Evolutionary conservation across 1,140 invertebrate genomes (phyloP).

Genomic region (Caenorhabditis inopinata): DNA sequence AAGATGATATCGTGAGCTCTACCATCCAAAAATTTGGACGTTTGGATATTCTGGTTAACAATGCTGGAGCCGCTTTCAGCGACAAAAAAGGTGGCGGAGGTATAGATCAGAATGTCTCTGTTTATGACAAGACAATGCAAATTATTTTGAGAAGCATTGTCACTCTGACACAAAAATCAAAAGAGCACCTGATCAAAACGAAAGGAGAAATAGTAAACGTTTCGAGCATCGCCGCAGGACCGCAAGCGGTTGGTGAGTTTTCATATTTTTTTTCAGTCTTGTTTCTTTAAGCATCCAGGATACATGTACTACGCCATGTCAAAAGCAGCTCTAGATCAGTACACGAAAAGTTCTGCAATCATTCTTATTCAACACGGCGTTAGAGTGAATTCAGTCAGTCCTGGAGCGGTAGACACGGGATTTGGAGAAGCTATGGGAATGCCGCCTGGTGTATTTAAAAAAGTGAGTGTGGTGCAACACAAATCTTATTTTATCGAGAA

Average conservation of each 20-base stretch:
- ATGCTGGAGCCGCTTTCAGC: slow-evolving; percentile 41
- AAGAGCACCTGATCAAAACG: slow-evolving; percentile 47
- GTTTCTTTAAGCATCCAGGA: slow-evolving; percentile 67
- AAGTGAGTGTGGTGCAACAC: neutral
- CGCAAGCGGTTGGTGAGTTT: neutral
- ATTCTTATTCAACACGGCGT: slow-evolving; percentile 76
- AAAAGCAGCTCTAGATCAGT: slow-evolving; percentile 72
- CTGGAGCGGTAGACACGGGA: slow-evolving; percentile 36
- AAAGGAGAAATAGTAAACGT: slow-evolving; percentile 58
- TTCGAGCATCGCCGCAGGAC: slow-evolving; percentile 33
- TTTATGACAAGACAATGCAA: slow-evolving; percentile 48
- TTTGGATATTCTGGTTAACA: slow-evolving; percentile 54
- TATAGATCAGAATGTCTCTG: slow-evolving; percentile 33
- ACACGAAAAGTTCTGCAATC: slow-evolving; percentile 77
- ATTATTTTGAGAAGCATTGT: slow-evolving; percentile 51
- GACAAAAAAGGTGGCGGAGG: slow-evolving; percentile 23
- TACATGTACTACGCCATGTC: slow-evolving; percentile 77
- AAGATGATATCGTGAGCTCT: slow-evolving; percentile 43
- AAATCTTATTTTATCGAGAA: neutral
- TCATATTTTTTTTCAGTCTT: neutral
- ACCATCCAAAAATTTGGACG: slow-evolving; percentile 52
- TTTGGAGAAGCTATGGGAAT: slow-evolving; percentile 10
- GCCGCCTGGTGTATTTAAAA: neutral
- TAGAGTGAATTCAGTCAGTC: slow-evolving; percentile 48
- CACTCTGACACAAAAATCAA: slow-evolving; percentile 36